These are phyloP conservation scores for Liodrosophila aerea DNA, from an alignment of 2,888 invertebrate genomes.

Conservation along the genomic window DNA sequence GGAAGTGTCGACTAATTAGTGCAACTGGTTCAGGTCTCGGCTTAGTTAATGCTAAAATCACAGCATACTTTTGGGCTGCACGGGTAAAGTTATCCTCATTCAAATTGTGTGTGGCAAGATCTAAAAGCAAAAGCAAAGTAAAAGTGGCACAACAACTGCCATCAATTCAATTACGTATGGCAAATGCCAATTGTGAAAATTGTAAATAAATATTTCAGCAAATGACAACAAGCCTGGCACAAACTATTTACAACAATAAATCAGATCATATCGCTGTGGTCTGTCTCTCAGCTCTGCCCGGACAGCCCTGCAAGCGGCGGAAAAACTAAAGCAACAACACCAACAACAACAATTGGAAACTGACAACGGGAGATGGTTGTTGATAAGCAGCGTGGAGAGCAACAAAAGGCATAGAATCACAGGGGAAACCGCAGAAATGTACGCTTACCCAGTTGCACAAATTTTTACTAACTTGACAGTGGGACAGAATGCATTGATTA, in stretches of 20 bases:
- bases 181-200: slow-evolving; percentile 78
- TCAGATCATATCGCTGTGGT: slow-evolving; percentile 71
- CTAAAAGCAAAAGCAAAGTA: slow-evolving; percentile 35
- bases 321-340: slow-evolving; percentile 40
- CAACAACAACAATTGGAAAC: slow-evolving; percentile 41
- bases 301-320: slow-evolving; percentile 71
- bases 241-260: slow-evolving; percentile 63
- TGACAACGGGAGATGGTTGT: slow-evolving; percentile 58
- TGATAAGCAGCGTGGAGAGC: slow-evolving; percentile 36
- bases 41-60: slow-evolving; percentile 15
- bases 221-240: slow-evolving; percentile 61
- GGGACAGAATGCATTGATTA: too few relatives aligned
- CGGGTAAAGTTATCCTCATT: neutral
- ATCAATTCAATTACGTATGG: slow-evolving; percentile 35
- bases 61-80: slow-evolving; percentile 33
- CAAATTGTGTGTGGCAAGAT: slow-evolving; percentile 6
- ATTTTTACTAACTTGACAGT: neutral
- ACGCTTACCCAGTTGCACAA: slow-evolving; percentile 9
- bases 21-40: slow-evolving; percentile 28
- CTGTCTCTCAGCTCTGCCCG: slow-evolving; percentile 1
- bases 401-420: slow-evolving; percentile 34
- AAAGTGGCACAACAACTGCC: slow-evolving; percentile 52
- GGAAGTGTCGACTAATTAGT: slow-evolving; percentile 52
- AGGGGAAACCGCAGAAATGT: slow-evolving; percentile 41
- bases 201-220: slow-evolving; percentile 79